phyloP scores from a whole-genome alignment of 2,113 vertebrate species.

The Petroica traversi region DNA sequence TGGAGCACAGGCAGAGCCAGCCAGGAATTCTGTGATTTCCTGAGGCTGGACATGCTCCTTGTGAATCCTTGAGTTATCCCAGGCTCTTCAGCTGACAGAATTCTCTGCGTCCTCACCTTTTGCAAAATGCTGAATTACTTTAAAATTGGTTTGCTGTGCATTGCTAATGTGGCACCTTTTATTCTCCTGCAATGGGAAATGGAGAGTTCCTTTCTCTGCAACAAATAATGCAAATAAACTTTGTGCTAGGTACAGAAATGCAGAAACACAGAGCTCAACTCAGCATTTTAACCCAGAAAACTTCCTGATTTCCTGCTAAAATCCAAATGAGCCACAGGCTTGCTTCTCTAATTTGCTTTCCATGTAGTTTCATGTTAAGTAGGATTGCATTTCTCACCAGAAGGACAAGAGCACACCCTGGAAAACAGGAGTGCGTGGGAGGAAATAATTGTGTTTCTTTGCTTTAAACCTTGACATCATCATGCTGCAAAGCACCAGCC shows the following conservation, averaged over 20 bases:
- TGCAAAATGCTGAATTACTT: background rate
- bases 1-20: background rate
- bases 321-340: background rate
- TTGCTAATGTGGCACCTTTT: background rate
- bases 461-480: background rate
- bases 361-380: background rate
- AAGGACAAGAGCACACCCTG: background rate
- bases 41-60: background rate
- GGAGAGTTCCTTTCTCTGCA: background rate
- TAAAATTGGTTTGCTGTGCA: background rate
- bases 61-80: background rate
- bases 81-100: background rate
- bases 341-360: background rate
- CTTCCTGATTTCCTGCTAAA: constrained; percentile 6
- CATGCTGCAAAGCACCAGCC: background rate
- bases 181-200: background rate
- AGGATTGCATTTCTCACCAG: background rate
- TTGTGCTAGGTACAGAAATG: background rate
- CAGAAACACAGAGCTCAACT: background rate
- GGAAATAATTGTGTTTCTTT: background rate
- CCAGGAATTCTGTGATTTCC: background rate
- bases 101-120: background rate
- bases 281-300: background rate
- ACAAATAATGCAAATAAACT: background rate
- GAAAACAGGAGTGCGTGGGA: background rate